A percentile compares a stretch with the other conserved stretches of the same genome.
These are phyloP conservation scores for Muscicapa comitata DNA, from an alignment of 2,797 vertebrate species.

Conservation along the genomic window DNA sequence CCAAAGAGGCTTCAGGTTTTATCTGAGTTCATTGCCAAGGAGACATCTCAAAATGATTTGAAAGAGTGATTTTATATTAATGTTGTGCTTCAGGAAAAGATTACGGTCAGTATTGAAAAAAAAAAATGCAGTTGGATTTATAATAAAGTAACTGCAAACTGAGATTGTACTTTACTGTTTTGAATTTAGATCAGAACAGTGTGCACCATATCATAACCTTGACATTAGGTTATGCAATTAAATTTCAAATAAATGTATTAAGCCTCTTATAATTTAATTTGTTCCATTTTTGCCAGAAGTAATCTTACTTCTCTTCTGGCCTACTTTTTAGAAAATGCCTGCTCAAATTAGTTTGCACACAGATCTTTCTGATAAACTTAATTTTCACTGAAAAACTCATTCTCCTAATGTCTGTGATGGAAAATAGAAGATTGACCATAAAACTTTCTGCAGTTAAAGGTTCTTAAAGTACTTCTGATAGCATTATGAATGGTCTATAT, in stretches of 20 bases:
- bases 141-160: slow-evolving; percentile 34
- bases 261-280: slow-evolving; percentile 62
- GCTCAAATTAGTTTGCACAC: slow-evolving; percentile 36
- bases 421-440: neutral
- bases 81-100: neutral
- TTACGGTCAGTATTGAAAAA: neutral
- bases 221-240: slow-evolving; percentile 43
- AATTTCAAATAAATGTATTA: slow-evolving; percentile 55
- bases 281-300: slow-evolving; percentile 53
- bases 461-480: neutral
- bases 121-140: neutral
- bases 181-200: neutral
- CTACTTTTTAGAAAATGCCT: slow-evolving; percentile 48
- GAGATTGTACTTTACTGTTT: neutral
- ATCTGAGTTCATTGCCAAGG: neutral
- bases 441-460: neutral
- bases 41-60: neutral
- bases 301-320: slow-evolving; percentile 33
- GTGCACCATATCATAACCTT: slow-evolving; percentile 18
- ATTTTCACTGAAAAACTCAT: slow-evolving; percentile 22
- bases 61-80: neutral
- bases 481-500: neutral
- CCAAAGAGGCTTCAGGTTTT: neutral
- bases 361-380: slow-evolving; percentile 48
- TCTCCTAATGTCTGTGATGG: slow-evolving; percentile 34